These are phyloP conservation scores for Drosophila rufa DNA, from an alignment of 1,140 invertebrate genomes.

Conservation along the genomic window DNA sequence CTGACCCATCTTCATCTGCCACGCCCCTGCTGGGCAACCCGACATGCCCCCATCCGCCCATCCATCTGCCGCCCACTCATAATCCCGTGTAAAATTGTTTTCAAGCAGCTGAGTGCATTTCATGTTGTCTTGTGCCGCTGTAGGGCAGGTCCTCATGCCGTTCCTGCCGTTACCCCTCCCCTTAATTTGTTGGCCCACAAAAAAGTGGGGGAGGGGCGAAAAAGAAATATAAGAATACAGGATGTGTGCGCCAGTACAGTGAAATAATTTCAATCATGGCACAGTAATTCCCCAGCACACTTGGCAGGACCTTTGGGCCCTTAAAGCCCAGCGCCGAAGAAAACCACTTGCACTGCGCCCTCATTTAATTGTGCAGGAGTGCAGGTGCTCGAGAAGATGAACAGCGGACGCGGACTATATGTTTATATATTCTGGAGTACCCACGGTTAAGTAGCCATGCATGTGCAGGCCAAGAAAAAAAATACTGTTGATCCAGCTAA, in stretches of 20 bases:
- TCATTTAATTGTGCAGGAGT: slow-evolving; percentile 69
- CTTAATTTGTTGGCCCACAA: slow-evolving; percentile 45
- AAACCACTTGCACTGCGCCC: slow-evolving; percentile 41
- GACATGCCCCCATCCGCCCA: neutral
- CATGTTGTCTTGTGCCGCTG: slow-evolving; percentile 47
- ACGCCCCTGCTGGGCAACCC: neutral
- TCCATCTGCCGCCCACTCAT: slow-evolving; percentile 39
- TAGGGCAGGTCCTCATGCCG: slow-evolving; percentile 32
- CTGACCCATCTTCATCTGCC: slow-evolving; percentile 47
- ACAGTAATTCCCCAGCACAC: slow-evolving; percentile 59
- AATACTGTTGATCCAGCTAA: neutral
- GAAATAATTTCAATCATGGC: slow-evolving; percentile 82
- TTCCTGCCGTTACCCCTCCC: slow-evolving; percentile 3
- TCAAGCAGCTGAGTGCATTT: slow-evolving; percentile 70
- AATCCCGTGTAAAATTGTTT: slow-evolving; percentile 79
- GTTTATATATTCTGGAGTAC: slow-evolving; percentile 6
- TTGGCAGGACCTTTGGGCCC: slow-evolving; percentile 32
- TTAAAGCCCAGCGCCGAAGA: slow-evolving; percentile 23
- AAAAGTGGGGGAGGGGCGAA: neutral
- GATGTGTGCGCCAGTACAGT: slow-evolving; percentile 51
- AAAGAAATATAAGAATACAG: slow-evolving; percentile 32
- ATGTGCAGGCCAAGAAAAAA: neutral
- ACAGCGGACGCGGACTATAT: slow-evolving; percentile 8
- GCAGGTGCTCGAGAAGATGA: slow-evolving; percentile 25
- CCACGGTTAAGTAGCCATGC: slow-evolving; percentile 14